Evolutionary conservation across 1,140 invertebrate genomes (phyloP).

Genomic region (Lordiphosa mommai): DNA sequence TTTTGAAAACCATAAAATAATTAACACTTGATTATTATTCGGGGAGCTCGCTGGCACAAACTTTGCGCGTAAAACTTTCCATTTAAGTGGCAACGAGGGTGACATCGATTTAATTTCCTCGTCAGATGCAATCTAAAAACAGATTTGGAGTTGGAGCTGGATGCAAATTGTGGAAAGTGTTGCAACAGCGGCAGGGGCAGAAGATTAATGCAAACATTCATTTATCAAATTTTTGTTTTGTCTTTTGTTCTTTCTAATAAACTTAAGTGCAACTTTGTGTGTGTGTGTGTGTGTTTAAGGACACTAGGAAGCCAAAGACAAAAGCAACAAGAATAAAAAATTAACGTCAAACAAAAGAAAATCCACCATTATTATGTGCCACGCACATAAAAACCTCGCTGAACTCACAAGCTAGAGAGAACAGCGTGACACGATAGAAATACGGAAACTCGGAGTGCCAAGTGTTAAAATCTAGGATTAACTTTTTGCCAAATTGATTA

Average conservation of each 20-base stretch:
- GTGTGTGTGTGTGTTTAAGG: slow-evolving; percentile 1
- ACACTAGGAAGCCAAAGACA: slow-evolving; percentile 43
- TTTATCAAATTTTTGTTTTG: slow-evolving; percentile 64
- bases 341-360: slow-evolving; percentile 77
- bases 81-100: slow-evolving; percentile 56
- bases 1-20: slow-evolving; percentile 79
- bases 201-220: slow-evolving; percentile 59
- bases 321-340: slow-evolving; percentile 66
- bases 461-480: not conserved
- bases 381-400: slow-evolving; percentile 41
- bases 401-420: not conserved
- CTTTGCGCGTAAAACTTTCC: slow-evolving; percentile 26
- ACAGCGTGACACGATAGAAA: not conserved
- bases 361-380: slow-evolving; percentile 78
- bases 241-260: slow-evolving; percentile 68
- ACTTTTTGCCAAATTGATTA: no score
- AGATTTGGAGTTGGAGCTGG: slow-evolving; percentile 41
- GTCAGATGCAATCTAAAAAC: slow-evolving; percentile 57
- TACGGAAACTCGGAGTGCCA: no score
- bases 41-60: slow-evolving; percentile 54
- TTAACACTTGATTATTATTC: slow-evolving; percentile 78
- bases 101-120: slow-evolving; percentile 58
- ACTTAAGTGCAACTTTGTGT: slow-evolving; percentile 66
- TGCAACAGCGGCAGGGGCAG: slow-evolving; percentile 17
- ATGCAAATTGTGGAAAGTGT: slow-evolving; percentile 66